Percentiles rank a stretch among this genome's conserved stretches.
phyloP scores from a whole-genome alignment of 2,797 vertebrate species.

The Sphenopsis melanotis region DNA sequence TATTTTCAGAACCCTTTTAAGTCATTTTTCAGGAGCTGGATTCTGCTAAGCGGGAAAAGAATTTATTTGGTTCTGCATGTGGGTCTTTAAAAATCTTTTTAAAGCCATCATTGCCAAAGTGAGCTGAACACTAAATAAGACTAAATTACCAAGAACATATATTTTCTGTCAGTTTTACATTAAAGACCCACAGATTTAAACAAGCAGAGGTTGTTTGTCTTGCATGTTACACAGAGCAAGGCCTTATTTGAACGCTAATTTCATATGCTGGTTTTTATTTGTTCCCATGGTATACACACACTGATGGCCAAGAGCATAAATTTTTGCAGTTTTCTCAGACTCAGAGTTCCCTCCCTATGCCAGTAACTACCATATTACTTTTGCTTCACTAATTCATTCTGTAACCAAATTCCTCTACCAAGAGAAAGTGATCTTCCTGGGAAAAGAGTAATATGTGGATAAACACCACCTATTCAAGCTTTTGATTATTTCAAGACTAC shows the following conservation, averaged over 20 bases:
- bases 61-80: neutral
- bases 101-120: neutral
- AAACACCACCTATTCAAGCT: neutral
- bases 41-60: neutral
- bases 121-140: neutral
- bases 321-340: neutral
- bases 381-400: neutral
- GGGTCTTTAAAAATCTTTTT: too few relatives aligned
- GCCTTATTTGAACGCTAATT: neutral
- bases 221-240: neutral
- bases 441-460: neutral
- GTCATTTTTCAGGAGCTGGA: fast-evolving
- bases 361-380: neutral
- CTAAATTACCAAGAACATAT: neutral
- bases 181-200: neutral
- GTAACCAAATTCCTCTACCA: neutral
- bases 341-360: neutral
- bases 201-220: neutral
- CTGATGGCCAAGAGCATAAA: neutral
- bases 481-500: neutral
- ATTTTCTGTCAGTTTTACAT: neutral
- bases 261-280: neutral
- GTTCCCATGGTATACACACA: neutral
- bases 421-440: neutral
- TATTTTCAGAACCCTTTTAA: neutral